Evolutionary conservation across 2,113 vertebrate genomes (phyloP).

Genomic region (Apeltes quadracus): DNA sequence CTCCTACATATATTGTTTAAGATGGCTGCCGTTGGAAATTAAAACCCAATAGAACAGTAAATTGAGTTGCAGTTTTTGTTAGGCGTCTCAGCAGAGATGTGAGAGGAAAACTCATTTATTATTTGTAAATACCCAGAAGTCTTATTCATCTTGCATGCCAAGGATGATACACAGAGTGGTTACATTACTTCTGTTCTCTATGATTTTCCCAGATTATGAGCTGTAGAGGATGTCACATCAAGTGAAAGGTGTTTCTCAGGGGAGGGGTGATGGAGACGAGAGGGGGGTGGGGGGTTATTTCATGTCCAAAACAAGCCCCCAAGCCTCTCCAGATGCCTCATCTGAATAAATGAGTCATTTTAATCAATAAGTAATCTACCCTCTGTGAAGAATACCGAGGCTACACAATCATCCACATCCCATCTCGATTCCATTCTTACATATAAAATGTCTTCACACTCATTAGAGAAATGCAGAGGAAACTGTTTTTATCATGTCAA

Average conservation of each 20-base stretch:
- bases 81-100: slow-evolving; percentile 8
- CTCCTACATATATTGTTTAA: slow-evolving; percentile 2
- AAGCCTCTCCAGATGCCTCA: slow-evolving; percentile 66
- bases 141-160: slow-evolving; percentile 45
- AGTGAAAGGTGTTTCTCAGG: slow-evolving; percentile 40
- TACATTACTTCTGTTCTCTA: slow-evolving; percentile 15
- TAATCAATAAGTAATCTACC: slow-evolving; percentile 79
- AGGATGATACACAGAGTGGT: slow-evolving; percentile 25
- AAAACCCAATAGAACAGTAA: slow-evolving; percentile 11
- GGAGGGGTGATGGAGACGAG: slow-evolving; percentile 13
- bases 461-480: slow-evolving; percentile 12
- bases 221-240: slow-evolving; percentile 1
- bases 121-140: slow-evolving; percentile 38
- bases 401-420: slow-evolving; percentile 41
- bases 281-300: slow-evolving; percentile 31
- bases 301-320: slow-evolving; percentile 64
- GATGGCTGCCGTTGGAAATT: not conserved
- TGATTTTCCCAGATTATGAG: not conserved
- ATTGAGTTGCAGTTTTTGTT: not conserved
- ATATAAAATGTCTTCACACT: slow-evolving; percentile 22
- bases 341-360: slow-evolving; percentile 73
- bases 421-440: slow-evolving; percentile 12
- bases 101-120: slow-evolving; percentile 35
- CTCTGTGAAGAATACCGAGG: slow-evolving; percentile 60
- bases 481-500: slow-evolving; percentile 18